phyloP scores from a whole-genome alignment of 2,113 vertebrate genomes.

The Coregonus clupeaformis region DNA sequence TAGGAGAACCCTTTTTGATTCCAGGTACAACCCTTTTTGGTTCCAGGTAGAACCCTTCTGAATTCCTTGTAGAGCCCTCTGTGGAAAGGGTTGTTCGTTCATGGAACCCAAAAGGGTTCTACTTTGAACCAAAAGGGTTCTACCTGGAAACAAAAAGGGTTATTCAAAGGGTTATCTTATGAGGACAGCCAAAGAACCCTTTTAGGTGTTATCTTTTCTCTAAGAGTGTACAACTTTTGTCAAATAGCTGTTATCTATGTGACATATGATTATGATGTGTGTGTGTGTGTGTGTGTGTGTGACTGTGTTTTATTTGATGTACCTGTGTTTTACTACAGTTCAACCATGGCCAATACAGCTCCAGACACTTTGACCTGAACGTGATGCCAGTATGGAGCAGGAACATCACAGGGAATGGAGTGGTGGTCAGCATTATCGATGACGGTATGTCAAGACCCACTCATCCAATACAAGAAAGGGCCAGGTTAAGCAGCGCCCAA shows the following conservation, averaged over 20 bases:
- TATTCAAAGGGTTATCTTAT: too few relatives aligned
- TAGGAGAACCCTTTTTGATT: too few relatives aligned
- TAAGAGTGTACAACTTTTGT: too few relatives aligned
- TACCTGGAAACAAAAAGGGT: too few relatives aligned
- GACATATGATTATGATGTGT: not conserved
- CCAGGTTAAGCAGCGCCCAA: too few relatives aligned
- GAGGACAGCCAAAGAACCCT: too few relatives aligned
- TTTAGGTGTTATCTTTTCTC: too few relatives aligned
- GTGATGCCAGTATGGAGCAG: constrained; percentile 52
- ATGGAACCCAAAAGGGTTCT: constrained; percentile 26
- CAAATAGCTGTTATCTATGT: too few relatives aligned
- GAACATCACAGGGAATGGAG: constrained; percentile 48
- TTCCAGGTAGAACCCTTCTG: too few relatives aligned
- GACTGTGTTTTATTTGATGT: not conserved
- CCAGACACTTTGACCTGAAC: constrained; percentile 52
- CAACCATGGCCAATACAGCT: constrained; percentile 40
- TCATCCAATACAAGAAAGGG: not conserved
- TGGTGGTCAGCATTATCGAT: constrained; percentile 64
- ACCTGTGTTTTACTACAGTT: constrained; percentile 39
- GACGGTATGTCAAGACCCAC: constrained; percentile 43
- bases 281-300: constrained; percentile 12
- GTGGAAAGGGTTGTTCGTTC: constrained; percentile 66
- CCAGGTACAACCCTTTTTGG: too few relatives aligned
- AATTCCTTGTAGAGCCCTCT: too few relatives aligned
- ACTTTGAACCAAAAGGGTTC: too few relatives aligned